Base-by-base conservation (phyloP, 1,140 invertebrate genomes). In the Fopius arisanus region DNA sequence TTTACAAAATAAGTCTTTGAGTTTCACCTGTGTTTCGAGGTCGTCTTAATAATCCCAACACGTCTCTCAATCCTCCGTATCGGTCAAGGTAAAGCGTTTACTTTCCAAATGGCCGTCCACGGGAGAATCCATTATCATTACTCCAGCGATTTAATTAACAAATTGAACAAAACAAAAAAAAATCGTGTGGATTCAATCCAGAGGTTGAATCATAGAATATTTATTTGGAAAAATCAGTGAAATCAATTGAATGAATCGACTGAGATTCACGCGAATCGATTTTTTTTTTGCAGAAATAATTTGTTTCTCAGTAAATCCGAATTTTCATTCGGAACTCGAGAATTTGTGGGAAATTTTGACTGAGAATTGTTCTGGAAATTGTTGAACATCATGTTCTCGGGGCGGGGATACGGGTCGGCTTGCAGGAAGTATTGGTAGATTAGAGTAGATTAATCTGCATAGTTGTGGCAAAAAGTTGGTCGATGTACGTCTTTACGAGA, bases 51-150 rank as follows among this genome's bases (percentile, higher is more conserved):
- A 67, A 67, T 67, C 43, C 40, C 41, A 28, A 37, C 66, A 67
- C 66, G 41, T 67, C 41, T 37, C 23, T 9, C 41, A 67, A 19
- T 43, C 29, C 29, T 66, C 29, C 37, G 41, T 23, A 67, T 67
- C 37, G 37, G 66, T 67, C 66, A 67, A 67, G 66, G 66, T 67
- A 28, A 67, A 19, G 66, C 54, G 23, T 40, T 67, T 67, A 67
- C 66, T 67, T 67, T 67, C 66, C 66, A 67, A 43, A 41, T 26
- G 66, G 43, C 14, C 1, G 16, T n/a, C 43, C 7, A 16, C 16
- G 43, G 43, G 43, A 48, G 14, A 48, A n/a, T 48, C 16, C 16
- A 14, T 37, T 37, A 37, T 37, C 33, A 10, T 37, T 10, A 37
- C 12, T 2, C 9, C 12, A 12, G 33, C 12, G 7, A 48, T 14